Conservation (phyloP, 2,888 invertebrate species). For the Malacosoma neustria region DNA sequence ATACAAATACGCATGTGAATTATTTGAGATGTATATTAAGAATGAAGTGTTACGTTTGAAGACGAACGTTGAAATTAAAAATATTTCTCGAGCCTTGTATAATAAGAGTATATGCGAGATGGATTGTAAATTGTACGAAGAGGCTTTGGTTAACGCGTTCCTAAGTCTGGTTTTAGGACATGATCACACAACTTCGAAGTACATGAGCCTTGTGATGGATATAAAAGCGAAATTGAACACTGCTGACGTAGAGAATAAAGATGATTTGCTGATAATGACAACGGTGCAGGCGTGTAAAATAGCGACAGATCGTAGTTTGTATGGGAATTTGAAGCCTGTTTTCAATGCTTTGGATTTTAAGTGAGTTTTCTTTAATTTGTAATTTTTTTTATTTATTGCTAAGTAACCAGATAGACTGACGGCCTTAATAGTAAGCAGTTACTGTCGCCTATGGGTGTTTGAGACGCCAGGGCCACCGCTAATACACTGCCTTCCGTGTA, state of each 20-base stretch:
- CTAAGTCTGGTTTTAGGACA: constrained; percentile 45
- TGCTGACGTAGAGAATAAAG: constrained; percentile 16
- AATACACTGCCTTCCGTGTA: too few relatives aligned
- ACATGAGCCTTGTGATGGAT: constrained; percentile 55
- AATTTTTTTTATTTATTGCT: too few relatives aligned
- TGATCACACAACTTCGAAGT: constrained; percentile 35
- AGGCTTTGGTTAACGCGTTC: constrained; percentile 42
- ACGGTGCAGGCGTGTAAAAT: constrained; percentile 32
- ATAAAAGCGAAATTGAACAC: constrained; percentile 44
- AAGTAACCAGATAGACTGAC: too few relatives aligned
- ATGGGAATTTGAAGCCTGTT: constrained; percentile 35
- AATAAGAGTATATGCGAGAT: constrained; percentile 59
- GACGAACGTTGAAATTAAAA: constrained; percentile 29
- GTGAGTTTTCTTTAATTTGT: constrained; percentile 33
- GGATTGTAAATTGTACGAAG: constrained; percentile 34
- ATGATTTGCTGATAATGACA: constrained; percentile 32
- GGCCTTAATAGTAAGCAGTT: too few relatives aligned
- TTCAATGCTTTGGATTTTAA: constrained; percentile 37
- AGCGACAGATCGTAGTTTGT: constrained; percentile 20
- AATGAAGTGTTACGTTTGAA: constrained; percentile 30
- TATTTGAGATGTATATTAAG: constrained; percentile 45
- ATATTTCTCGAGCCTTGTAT: constrained; percentile 46
- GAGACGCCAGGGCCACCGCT: too few relatives aligned
- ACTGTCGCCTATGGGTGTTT: too few relatives aligned
- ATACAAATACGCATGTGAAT: constrained; percentile 39